These are phyloP conservation scores for Platycheirus rosarum DNA, from an alignment of 2,888 invertebrate genomes.

Conservation along the genomic window DNA sequence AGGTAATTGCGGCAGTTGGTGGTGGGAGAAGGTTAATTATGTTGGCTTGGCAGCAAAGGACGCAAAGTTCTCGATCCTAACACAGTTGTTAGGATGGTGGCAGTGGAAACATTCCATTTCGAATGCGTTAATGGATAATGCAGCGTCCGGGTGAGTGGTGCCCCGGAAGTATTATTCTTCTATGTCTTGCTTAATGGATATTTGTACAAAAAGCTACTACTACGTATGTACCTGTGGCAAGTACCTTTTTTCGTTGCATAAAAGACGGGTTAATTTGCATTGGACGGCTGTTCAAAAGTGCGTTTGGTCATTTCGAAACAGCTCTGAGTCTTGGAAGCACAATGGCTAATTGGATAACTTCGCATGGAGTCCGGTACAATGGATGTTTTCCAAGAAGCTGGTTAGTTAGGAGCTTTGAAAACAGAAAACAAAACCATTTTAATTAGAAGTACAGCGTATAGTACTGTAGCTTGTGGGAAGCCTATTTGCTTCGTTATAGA, in stretches of 20 bases:
- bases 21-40: slow-evolving; percentile 59
- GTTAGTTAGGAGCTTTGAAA: no score
- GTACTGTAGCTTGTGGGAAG: no score
- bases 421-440: no score
- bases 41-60: slow-evolving; percentile 13
- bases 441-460: no score
- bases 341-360: slow-evolving; percentile 31
- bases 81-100: neutral
- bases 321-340: slow-evolving; percentile 8
- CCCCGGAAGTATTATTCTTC: slow-evolving; percentile 11
- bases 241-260: slow-evolving; percentile 12
- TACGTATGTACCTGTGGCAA: neutral
- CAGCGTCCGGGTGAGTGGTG: slow-evolving; percentile 11
- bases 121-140: slow-evolving; percentile 49
- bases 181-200: neutral
- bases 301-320: slow-evolving; percentile 1
- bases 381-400: no score
- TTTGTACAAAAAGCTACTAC: neutral
- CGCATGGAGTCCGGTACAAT: neutral
- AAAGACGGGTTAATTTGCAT: slow-evolving; percentile 21
- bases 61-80: slow-evolving; percentile 33
- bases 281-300: slow-evolving; percentile 26
- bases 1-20: slow-evolving; percentile 58
- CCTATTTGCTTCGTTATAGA: no score
- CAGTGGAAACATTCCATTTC: slow-evolving; percentile 12